Conservation (phyloP, 2,113 vertebrate species). For the Drymodes brunneopygia region DNA sequence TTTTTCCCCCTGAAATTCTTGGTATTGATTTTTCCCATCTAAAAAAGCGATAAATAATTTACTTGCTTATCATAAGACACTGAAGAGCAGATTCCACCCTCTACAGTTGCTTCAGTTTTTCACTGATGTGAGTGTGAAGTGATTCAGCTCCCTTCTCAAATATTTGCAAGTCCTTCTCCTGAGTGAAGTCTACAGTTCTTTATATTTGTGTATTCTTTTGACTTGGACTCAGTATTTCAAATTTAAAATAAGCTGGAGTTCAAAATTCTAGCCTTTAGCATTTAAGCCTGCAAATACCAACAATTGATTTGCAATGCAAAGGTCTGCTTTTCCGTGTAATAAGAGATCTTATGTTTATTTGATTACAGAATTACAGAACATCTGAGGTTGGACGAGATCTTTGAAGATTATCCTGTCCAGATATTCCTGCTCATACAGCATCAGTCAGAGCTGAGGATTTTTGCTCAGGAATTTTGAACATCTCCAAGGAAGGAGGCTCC, state of each 20-base stretch:
- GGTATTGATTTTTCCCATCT: neutral
- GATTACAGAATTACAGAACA: neutral
- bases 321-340: neutral
- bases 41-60: neutral
- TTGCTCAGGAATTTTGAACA: neutral
- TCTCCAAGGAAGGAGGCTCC: neutral
- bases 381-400: neutral
- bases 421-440: neutral
- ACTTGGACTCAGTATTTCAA: neutral
- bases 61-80: neutral
- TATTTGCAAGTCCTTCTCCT: neutral
- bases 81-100: neutral
- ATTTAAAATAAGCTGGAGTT: neutral
- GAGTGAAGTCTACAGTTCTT: neutral
- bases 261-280: neutral
- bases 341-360: neutral
- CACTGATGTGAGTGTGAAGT: neutral
- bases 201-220: neutral
- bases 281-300: neutral
- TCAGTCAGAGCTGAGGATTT: neutral
- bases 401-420: neutral
- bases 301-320: neutral
- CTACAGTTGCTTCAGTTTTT: neutral
- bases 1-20: neutral
- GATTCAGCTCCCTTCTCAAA: neutral